phyloP scores from a whole-genome alignment of 2,113 vertebrate genomes.

The Sprattus sprattus region DNA sequence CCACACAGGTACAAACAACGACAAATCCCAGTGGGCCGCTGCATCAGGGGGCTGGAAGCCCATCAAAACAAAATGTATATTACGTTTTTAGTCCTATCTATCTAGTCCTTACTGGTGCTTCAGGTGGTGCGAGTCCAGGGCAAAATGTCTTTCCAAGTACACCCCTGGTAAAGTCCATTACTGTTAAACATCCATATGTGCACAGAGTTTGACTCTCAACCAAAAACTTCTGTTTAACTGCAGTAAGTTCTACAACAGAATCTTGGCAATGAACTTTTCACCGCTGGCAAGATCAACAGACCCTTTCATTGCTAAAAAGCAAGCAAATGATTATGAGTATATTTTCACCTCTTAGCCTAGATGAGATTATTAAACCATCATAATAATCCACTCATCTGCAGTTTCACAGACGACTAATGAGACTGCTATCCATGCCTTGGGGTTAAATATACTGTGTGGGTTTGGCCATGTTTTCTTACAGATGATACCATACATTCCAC shows the following conservation, averaged over 20 bases:
- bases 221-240: neutral
- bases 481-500: neutral
- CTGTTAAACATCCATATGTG: neutral
- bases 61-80: too few species aligned
- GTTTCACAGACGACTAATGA: neutral
- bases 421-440: neutral
- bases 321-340: neutral
- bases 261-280: neutral
- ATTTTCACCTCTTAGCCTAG: neutral
- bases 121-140: too few species aligned
- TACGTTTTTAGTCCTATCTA: too few species aligned
- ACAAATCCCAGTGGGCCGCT: too few species aligned
- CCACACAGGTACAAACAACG: too few species aligned
- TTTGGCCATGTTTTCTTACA: neutral
- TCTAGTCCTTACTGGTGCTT: too few species aligned
- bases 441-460: neutral
- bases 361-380: neutral
- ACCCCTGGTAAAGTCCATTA: neutral
- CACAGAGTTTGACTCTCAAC: neutral
- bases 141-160: too few species aligned
- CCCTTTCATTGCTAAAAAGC: neutral
- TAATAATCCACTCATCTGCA: neutral
- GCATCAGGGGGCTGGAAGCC: too few species aligned
- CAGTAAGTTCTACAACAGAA: neutral
- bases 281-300: neutral